phyloP scores from a whole-genome alignment of 2,113 vertebrate genomes.

The Salvator merianae region DNA sequence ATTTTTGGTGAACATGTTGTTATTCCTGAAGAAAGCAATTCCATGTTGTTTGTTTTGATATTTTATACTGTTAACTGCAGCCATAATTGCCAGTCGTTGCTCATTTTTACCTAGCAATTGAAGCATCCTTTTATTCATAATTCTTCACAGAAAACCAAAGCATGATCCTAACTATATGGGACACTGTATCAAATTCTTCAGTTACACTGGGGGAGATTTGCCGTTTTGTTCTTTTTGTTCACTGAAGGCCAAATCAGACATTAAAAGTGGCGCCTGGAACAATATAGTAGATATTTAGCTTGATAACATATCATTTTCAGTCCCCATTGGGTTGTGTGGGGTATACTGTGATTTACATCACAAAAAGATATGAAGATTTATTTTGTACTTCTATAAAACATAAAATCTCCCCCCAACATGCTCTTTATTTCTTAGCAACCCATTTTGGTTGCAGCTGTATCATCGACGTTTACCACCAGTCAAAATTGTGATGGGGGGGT shows the following conservation, averaged over 20 bases:
- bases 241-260: not conserved
- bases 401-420: no score
- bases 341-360: no score
- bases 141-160: not conserved
- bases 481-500: no score
- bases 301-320: not conserved
- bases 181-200: not conserved
- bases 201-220: not conserved
- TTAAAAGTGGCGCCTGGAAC: not conserved
- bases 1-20: not conserved
- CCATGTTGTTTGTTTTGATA: not conserved
- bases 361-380: not conserved
- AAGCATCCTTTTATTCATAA: not conserved
- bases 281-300: not conserved
- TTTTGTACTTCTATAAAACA: not conserved
- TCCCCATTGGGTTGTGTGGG: no score
- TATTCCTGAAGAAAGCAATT: not conserved
- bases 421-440: no score
- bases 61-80: not conserved
- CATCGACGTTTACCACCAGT: no score
- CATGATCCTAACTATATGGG: not conserved
- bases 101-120: not conserved
- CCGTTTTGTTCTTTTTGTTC: not conserved
- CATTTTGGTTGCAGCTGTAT: no score
- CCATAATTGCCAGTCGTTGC: not conserved